These are phyloP conservation scores for Enteromius radiatus DNA, from an alignment of 2,797 vertebrate species.

Conservation along the genomic window DNA sequence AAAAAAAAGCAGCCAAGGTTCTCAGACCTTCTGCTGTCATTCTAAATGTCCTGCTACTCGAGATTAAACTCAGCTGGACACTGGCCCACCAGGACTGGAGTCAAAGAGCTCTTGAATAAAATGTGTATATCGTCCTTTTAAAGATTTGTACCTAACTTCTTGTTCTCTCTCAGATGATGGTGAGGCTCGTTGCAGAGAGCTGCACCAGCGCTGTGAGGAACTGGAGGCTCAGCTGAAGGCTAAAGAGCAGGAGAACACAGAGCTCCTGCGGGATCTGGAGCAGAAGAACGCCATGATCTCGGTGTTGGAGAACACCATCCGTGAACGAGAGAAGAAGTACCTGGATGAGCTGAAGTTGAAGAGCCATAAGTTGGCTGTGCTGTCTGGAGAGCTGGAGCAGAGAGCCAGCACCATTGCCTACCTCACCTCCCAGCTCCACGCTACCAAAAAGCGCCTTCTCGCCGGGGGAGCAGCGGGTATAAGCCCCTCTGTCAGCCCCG, in stretches of 20 bases:
- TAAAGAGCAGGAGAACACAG: slow-evolving; percentile 89
- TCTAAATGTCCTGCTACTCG: neutral
- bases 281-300: slow-evolving; percentile 93
- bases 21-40: neutral
- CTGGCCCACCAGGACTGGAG: neutral
- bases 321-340: slow-evolving; percentile 94
- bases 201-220: slow-evolving; percentile 88
- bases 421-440: slow-evolving; percentile 94
- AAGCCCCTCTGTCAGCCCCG: slow-evolving; percentile 85
- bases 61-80: neutral
- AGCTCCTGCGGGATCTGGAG: slow-evolving; percentile 89
- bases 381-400: slow-evolving; percentile 95
- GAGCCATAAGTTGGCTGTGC: slow-evolving; percentile 91
- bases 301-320: slow-evolving; percentile 93
- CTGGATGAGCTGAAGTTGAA: slow-evolving; percentile 97
- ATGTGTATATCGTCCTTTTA: neutral
- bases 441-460: slow-evolving; percentile 91
- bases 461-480: slow-evolving; percentile 83
- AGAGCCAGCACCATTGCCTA: slow-evolving; percentile 93
- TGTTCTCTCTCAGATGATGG: slow-evolving; percentile 76
- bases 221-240: slow-evolving; percentile 90
- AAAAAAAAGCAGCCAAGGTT: neutral
- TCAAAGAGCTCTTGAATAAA: neutral
- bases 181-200: slow-evolving; percentile 82
- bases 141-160: neutral